Percentiles rank a stretch among this genome's conserved stretches.
These are phyloP conservation scores for Empidonax traillii DNA, from an alignment of 2,113 vertebrate genomes.

Conservation along the genomic window DNA sequence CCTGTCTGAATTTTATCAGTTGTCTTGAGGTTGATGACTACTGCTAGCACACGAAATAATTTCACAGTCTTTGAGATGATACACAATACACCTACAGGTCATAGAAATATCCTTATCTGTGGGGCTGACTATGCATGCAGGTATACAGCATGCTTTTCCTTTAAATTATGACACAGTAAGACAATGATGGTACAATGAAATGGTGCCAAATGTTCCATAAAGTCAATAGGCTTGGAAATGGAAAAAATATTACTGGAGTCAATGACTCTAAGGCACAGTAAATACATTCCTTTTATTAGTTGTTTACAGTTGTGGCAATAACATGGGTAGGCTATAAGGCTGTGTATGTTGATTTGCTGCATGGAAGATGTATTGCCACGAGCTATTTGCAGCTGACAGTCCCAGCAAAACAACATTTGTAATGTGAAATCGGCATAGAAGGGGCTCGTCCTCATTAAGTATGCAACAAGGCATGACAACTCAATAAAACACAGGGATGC, in stretches of 20 bases:
- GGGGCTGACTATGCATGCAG: neutral
- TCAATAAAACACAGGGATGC: conserved; percentile 38
- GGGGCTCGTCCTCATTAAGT: conserved; percentile 40
- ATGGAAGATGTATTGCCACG: conserved; percentile 50
- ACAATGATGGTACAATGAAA: neutral
- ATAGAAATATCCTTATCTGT: neutral
- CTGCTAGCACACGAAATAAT: neutral
- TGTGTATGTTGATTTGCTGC: conserved; percentile 43
- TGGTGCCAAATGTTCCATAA: conserved; percentile 14
- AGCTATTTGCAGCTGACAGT: conserved; percentile 50
- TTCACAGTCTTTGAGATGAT: neutral
- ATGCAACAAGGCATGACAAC: conserved; percentile 54
- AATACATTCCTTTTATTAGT: conserved; percentile 55
- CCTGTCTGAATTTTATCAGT: neutral
- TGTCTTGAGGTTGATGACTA: neutral
- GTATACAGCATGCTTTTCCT: neutral
- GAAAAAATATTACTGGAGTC: conserved; percentile 18
- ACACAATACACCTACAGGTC: neutral
- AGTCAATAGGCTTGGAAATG: conserved; percentile 25
- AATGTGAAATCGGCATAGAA: neutral
- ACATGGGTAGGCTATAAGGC: conserved; percentile 6
- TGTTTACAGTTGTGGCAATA: conserved; percentile 60
- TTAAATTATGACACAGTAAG: neutral
- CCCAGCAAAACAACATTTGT: conserved; percentile 57
- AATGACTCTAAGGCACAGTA: conserved; percentile 47